Conservation (phyloP, 2,888 invertebrate genomes). For the Melanargia galathea region DNA sequence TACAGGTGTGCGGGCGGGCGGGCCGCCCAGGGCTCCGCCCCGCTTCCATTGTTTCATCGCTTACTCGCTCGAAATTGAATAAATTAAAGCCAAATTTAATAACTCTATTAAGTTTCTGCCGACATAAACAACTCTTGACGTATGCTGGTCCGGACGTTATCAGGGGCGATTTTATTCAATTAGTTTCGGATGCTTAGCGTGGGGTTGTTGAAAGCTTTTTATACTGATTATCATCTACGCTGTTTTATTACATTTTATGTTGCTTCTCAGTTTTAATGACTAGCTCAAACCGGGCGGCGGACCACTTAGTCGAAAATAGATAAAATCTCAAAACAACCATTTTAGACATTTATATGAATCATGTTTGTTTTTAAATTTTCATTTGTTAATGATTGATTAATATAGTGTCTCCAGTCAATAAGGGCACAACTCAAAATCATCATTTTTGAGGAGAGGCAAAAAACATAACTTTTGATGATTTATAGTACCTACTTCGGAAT, state of each 20-base stretch:
- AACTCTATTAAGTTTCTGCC: constrained; percentile 73
- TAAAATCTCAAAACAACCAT: not conserved
- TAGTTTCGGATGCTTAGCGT: constrained; percentile 60
- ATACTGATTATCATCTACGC: constrained; percentile 52
- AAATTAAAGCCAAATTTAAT: constrained; percentile 80
- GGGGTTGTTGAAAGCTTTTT: constrained; percentile 61
- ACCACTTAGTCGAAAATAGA: not conserved
- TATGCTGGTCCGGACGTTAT: constrained; percentile 65
- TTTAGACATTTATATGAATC: too few species aligned
- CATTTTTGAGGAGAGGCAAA: too few species aligned
- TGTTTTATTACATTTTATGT: constrained; percentile 8
- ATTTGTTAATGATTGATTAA: too few species aligned
- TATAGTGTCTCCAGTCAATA: too few species aligned
- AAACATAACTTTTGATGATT: too few species aligned
- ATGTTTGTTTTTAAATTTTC: too few species aligned
- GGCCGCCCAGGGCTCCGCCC: constrained; percentile 60
- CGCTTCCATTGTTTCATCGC: constrained; percentile 62
- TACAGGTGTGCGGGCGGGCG: constrained; percentile 70
- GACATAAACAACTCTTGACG: constrained; percentile 75
- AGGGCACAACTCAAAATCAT: too few species aligned
- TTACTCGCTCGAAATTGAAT: constrained; percentile 70
- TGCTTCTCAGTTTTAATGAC: not conserved
- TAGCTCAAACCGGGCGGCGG: not conserved
- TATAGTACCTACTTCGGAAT: too few species aligned
- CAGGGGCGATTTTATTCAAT: constrained; percentile 71